phyloP scores from a whole-genome alignment of 1,140 invertebrate species.

The Diprion similis region DNA sequence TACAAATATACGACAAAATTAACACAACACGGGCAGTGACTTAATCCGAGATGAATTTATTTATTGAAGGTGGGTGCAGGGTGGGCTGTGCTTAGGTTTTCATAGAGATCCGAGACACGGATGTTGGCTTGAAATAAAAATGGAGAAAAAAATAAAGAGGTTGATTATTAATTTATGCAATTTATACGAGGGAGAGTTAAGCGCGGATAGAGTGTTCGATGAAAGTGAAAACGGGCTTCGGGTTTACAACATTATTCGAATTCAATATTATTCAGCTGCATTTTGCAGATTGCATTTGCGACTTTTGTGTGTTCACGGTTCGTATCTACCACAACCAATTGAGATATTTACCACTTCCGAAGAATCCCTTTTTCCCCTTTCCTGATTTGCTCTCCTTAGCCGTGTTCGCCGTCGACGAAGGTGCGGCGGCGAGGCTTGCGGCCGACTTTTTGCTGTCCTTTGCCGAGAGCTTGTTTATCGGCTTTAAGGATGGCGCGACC shows the following conservation, averaged over 20 bases:
- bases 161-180: too few relatives aligned
- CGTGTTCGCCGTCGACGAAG: constrained; percentile 43
- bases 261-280: not conserved
- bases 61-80: too few relatives aligned
- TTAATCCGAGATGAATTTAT: not conserved
- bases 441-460: constrained; percentile 58
- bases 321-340: constrained; percentile 67
- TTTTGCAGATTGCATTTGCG: not conserved
- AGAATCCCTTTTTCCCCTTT: constrained; percentile 82
- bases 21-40: not conserved
- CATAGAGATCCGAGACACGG: too few relatives aligned
- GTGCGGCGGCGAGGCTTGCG: constrained; percentile 38
- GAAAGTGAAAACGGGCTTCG: not conserved
- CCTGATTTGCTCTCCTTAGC: constrained; percentile 54
- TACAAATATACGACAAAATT: too few relatives aligned
- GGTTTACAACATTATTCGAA: not conserved
- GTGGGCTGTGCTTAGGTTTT: too few relatives aligned
- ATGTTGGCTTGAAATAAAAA: too few relatives aligned
- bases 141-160: too few relatives aligned
- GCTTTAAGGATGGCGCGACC: constrained; percentile 46
- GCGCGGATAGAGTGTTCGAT: not conserved
- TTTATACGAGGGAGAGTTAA: not conserved
- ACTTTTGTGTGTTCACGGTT: constrained; percentile 6
- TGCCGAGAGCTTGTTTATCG: constrained; percentile 58
- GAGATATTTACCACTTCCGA: constrained; percentile 77